A percentile compares a stretch with the other conserved stretches of the same genome.
Conservation (phyloP, 2,113 vertebrate genomes). For the Rostratula benghalensis region DNA sequence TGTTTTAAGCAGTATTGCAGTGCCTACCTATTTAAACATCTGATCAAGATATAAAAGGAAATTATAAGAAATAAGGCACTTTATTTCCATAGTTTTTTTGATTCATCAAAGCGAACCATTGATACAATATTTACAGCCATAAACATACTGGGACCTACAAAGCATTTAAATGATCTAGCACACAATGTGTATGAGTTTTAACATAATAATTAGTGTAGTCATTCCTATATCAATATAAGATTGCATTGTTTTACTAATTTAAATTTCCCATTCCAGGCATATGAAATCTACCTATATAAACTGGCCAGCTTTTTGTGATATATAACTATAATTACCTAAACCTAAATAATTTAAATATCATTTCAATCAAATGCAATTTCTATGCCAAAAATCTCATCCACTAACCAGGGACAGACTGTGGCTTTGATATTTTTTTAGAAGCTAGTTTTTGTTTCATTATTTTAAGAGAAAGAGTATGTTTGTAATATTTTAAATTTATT, state of each 20-base stretch:
- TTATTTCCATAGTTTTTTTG: background rate
- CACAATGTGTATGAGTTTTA: background rate
- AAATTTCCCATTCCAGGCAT: background rate
- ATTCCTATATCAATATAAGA: background rate
- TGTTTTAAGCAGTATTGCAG: background rate
- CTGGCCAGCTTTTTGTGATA: background rate
- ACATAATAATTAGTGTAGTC: background rate
- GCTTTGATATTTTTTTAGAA: background rate
- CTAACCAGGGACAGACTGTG: fast-evolving
- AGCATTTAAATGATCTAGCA: background rate
- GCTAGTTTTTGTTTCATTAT: background rate
- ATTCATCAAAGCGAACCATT: background rate
- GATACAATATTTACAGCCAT: background rate
- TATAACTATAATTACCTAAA: background rate
- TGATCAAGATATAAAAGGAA: background rate
- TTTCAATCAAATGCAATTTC: background rate
- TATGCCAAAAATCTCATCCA: background rate
- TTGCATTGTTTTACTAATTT: background rate
- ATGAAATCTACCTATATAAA: background rate
- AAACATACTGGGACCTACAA: background rate
- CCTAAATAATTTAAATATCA: background rate
- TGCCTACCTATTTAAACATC: background rate
- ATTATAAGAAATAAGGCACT: background rate
- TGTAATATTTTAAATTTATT: background rate
- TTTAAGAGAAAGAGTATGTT: background rate